A percentile compares a stretch with the other conserved stretches of the same genome.
phyloP scores from a whole-genome alignment of 64 coral and sea anemone species.

The Hydrozoanthus tunicans region DNA sequence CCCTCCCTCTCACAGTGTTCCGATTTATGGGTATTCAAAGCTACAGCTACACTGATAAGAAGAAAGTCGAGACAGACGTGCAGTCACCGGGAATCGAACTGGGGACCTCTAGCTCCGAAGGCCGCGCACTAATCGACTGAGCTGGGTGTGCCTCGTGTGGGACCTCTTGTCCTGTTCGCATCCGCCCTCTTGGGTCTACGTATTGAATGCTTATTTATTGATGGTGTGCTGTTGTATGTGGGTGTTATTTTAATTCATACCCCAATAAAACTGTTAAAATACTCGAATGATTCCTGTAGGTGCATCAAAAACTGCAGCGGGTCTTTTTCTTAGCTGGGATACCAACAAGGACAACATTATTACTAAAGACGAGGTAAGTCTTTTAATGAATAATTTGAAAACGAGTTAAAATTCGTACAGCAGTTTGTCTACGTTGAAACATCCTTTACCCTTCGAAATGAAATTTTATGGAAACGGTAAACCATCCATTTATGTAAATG shows the following conservation, averaged over 20 bases:
- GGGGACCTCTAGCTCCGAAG: no score
- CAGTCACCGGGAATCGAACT: no score
- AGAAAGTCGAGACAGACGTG: no score
- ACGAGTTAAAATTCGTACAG: not conserved
- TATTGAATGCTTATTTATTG: no score
- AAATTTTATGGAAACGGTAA: not conserved
- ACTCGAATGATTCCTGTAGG: not conserved
- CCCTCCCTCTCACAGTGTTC: no score
- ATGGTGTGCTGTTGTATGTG: not conserved
- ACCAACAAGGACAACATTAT: slow-evolving; percentile 66
- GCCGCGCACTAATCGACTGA: no score
- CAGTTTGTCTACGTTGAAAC: not conserved
- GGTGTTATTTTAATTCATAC: not conserved
- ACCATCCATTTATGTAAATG: no score
- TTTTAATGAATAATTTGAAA: not conserved
- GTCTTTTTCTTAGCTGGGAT: slow-evolving; percentile 81
- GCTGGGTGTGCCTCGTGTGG: no score
- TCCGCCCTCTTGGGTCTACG: no score
- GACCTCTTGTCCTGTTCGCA: no score
- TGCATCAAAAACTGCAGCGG: slow-evolving; percentile 68
- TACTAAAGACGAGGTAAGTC: slow-evolving; percentile 74
- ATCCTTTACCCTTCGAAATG: not conserved
- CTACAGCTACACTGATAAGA: no score
- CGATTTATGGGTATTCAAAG: no score
- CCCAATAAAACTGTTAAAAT: not conserved